Conservation (phyloP, 2,888 invertebrate species). For the Perizoma flavofasciatum region DNA sequence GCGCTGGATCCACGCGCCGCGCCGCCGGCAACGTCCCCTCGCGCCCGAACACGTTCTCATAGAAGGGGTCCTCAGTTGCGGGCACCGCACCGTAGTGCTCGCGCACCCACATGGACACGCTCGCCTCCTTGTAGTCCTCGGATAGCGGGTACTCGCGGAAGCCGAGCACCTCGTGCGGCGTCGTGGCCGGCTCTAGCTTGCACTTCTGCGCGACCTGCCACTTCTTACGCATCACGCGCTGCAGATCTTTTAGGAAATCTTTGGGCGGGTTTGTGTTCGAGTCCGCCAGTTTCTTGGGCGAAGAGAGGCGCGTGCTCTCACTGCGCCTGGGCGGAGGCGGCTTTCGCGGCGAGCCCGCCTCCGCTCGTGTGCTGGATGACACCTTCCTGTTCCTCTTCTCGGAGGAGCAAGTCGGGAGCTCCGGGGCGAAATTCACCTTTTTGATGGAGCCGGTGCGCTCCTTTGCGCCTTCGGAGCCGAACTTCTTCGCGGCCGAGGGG, state of each 20-base stretch:
- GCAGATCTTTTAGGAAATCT: conserved; percentile 94
- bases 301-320: conserved; percentile 89
- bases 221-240: conserved; percentile 96
- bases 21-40: conserved; percentile 52
- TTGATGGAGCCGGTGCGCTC: conserved; percentile 78
- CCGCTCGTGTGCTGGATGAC: conserved; percentile 80
- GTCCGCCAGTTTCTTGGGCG: conserved; percentile 90
- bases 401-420: conserved; percentile 70
- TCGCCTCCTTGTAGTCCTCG: conserved; percentile 90
- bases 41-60: conserved; percentile 87
- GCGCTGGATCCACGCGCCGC: conserved; percentile 65
- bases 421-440: conserved; percentile 86
- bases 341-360: conserved; percentile 83
- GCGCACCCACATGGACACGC: conserved; percentile 95
- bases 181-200: conserved; percentile 93
- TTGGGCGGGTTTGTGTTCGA: conserved; percentile 89
- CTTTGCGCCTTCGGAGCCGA: conserved; percentile 61
- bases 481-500: conserved; percentile 63
- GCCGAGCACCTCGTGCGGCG: conserved; percentile 95
- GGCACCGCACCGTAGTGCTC: conserved; percentile 92
- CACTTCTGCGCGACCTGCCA: conserved; percentile 97
- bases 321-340: conserved; percentile 91
- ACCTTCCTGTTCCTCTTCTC: conserved; percentile 86
- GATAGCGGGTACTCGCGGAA: conserved; percentile 92
- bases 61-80: conserved; percentile 85